Percentiles rank a stretch among this genome's conserved stretches.
Conservation (phyloP, 1,140 invertebrate genomes). For the Aleiodes sp. region DNA sequence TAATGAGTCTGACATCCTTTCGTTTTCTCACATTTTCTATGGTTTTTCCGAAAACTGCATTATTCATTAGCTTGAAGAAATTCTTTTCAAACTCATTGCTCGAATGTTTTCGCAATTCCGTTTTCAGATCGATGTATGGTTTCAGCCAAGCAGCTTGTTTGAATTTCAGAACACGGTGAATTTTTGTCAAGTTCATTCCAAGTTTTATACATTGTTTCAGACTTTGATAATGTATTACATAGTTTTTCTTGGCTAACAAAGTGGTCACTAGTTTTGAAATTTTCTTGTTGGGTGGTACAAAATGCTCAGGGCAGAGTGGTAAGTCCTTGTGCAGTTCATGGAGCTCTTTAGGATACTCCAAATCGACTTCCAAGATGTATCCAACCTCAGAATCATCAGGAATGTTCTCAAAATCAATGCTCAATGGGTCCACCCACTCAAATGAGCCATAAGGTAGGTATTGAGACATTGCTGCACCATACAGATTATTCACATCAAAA, state of each 20-base stretch:
- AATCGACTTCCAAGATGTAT: background rate
- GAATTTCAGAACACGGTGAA: background rate
- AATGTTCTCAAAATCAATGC: background rate
- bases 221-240: background rate
- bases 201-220: background rate
- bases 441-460: background rate
- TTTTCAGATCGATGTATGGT: slow-evolving; percentile 11
- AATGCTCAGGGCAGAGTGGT: background rate
- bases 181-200: background rate
- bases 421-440: background rate
- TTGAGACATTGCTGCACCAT: background rate
- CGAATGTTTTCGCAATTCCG: background rate
- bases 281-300: background rate
- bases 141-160: background rate
- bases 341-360: background rate
- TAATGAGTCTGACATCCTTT: no score
- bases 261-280: background rate
- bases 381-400: background rate
- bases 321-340: background rate
- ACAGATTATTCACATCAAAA: slow-evolving; percentile 2
- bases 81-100: background rate
- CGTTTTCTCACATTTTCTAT: background rate
- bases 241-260: background rate
- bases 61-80: no score
- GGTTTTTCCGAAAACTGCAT: background rate